phyloP scores from a whole-genome alignment of 2,888 invertebrate genomes.

The Smittia sp. region DNA sequence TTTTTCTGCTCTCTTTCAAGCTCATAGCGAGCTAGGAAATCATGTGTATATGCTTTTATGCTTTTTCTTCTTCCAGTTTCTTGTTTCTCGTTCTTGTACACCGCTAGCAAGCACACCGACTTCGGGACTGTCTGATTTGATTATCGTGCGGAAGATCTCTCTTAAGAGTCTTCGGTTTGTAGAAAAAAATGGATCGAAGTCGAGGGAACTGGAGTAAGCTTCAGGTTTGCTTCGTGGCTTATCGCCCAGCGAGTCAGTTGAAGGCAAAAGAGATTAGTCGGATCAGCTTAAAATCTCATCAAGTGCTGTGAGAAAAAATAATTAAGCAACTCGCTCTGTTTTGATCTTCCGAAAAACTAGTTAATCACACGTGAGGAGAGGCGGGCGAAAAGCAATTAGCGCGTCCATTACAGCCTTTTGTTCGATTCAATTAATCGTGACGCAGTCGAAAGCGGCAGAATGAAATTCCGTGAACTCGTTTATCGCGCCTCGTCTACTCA shows the following conservation, averaged over 20 bases:
- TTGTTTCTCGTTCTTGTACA: background rate
- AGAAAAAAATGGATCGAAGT: background rate
- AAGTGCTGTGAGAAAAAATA: constrained; percentile 33
- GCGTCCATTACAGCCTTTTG: constrained; percentile 9
- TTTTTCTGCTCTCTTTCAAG: constrained; percentile 15
- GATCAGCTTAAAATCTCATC: constrained; percentile 33
- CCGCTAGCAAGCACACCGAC: constrained; percentile 31
- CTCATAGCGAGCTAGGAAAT: constrained; percentile 11
- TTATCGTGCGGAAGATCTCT: constrained; percentile 31
- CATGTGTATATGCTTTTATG: constrained; percentile 23
- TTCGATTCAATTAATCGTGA: constrained; percentile 9
- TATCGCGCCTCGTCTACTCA: background rate
- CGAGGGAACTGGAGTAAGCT: background rate
- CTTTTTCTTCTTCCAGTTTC: background rate
- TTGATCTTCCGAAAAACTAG: constrained; percentile 27
- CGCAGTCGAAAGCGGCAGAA: background rate
- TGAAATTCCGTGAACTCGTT: background rate
- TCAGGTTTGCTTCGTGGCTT: background rate
- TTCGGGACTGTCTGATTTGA: constrained; percentile 30
- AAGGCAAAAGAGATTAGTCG: background rate
- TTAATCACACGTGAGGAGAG: constrained; percentile 7
- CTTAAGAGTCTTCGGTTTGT: background rate
- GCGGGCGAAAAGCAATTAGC: constrained; percentile 19
- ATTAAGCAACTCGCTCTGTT: background rate
- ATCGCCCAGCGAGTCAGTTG: too few relatives aligned